Base-by-base conservation (phyloP, 2,797 vertebrate species). In the Bovichtus diacanthus region DNA sequence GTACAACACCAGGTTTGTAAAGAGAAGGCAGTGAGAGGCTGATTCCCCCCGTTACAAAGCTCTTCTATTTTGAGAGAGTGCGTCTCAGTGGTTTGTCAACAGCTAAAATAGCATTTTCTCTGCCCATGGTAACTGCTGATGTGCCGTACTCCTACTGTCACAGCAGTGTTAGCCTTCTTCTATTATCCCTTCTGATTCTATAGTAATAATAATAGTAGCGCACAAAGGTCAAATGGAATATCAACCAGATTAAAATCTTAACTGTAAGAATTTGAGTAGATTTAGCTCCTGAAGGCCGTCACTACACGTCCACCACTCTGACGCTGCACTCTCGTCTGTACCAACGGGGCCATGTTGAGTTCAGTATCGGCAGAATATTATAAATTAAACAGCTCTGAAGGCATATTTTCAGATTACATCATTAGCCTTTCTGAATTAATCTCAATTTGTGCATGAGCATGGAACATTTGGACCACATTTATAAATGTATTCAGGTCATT, bases 1-100 rank as follows among this genome's bases (percentile, higher is more conserved):
- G 54, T 69, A 51, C 21, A 34, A 43, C 63, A 84, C 63, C 76
- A 54, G 65, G 31, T 25, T 68, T 78, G 54, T 69, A 51, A 21
- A 34, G n/a, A n/a, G n/a, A 39, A 53, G 43, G 61, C 44, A 54
- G 21, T 25, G 13, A 66, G 56, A 70, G 61, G 47, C 41, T 34
- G 61, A 81, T 69, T 71, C 71, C 65, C 13, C 46, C 61, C 7
- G 72, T 83, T 74, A 85, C 64, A 75, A 80, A 85, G 67, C 31
- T 68, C 54, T 27, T 69, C 70, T 84, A 68, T 78, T 91, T 73
- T 39, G 21, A 80, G 68, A 78, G 13, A 63, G 55, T 27, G 23
- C 1, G 75, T 84, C 46, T 78, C 15, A 56, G 65, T 43, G 44
- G 3, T 21, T 64, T 78, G 77, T 78, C 74, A 82, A 73, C 73